These are phyloP conservation scores for Eubasilissa splendida DNA, from an alignment of 2,888 invertebrate genomes.

Conservation along the genomic window DNA sequence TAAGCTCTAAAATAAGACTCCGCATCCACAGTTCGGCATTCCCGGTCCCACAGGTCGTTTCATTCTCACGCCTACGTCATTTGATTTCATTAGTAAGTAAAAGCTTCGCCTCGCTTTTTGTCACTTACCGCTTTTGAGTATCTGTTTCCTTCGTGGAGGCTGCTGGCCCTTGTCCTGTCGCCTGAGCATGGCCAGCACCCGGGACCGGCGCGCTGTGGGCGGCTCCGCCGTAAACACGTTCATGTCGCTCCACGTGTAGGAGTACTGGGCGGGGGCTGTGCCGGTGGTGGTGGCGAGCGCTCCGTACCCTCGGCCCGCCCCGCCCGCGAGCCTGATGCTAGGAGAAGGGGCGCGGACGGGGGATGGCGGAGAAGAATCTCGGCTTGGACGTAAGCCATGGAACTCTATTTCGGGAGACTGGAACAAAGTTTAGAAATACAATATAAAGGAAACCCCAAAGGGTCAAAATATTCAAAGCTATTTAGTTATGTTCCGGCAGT, in stretches of 20 bases:
- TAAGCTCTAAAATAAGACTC: no score
- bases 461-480: no score
- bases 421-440: not conserved
- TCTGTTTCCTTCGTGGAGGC: conserved; percentile 76
- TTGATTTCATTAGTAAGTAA: no score
- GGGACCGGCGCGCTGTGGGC: conserved; percentile 65
- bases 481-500: no score
- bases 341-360: not conserved
- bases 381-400: not conserved
- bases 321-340: conserved; percentile 58
- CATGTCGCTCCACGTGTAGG: conserved; percentile 86
- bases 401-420: conserved; percentile 24
- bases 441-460: no score
- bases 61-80: no score
- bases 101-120: no score
- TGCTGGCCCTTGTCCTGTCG: conserved; percentile 66
- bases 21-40: no score
- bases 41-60: no score
- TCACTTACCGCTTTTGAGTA: conserved; percentile 80
- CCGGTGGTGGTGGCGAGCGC: conserved; percentile 22
- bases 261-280: conserved; percentile 64
- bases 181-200: conserved; percentile 66
- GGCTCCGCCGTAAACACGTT: conserved; percentile 81
- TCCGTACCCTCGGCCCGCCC: conserved; percentile 60
- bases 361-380: not conserved